A percentile compares a stretch with the other conserved stretches of the same genome.
Conservation (phyloP, 2,113 vertebrate species). For the Pluvialis apricaria region DNA sequence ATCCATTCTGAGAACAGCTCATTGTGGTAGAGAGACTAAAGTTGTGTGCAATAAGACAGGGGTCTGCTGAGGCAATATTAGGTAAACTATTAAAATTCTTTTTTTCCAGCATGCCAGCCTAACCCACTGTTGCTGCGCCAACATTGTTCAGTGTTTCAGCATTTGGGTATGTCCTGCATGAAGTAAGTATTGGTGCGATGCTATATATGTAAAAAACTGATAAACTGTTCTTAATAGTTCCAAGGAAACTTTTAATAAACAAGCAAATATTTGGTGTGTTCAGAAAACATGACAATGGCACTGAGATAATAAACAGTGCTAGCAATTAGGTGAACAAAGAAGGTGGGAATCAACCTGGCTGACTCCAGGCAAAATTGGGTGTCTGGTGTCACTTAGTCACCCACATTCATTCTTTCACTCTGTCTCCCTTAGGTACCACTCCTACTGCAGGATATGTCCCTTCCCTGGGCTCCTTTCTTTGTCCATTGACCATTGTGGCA, state of each 20-base stretch:
- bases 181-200: fast-evolving
- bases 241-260: background rate
- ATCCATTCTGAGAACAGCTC: background rate
- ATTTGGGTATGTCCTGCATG: background rate
- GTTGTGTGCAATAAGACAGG: background rate
- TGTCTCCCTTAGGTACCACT: background rate
- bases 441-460: fast-evolving
- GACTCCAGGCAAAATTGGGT: background rate
- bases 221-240: background rate
- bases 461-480: background rate
- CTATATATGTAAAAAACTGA: background rate
- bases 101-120: background rate
- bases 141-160: background rate
- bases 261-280: background rate
- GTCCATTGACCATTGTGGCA: background rate
- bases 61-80: background rate
- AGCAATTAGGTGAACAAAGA: background rate
- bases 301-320: background rate
- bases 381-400: background rate
- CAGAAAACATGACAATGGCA: background rate
- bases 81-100: background rate
- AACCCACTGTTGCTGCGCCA: background rate
- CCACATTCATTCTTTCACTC: background rate
- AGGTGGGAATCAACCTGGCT: background rate
- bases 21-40: background rate